Base-by-base conservation (phyloP, 2,888 invertebrate species). In the Lasioglossum oenotherae region DNA sequence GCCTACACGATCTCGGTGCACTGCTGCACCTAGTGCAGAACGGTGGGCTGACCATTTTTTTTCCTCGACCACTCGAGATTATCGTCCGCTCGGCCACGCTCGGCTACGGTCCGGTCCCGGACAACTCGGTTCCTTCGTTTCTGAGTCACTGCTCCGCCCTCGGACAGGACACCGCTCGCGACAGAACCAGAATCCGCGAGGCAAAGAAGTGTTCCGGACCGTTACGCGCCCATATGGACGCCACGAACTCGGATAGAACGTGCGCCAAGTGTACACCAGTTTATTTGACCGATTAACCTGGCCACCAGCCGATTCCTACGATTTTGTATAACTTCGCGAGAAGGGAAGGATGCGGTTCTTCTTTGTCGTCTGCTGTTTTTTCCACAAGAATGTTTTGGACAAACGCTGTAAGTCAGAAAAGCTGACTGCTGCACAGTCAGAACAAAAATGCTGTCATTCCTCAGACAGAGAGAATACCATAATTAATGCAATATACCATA, bases 111-210 rank as follows among this genome's bases (percentile, higher is more conserved):
- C 71, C 77, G 71, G 49, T 78, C 73, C 74, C 57, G 81, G 81
- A 87, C 87, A 86, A 75, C 83, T 57, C 64, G 77, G 67, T 85
- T 85, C 74, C 86, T 80, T 80, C 81, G 85, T 78, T 87, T 83
- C 85, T 88, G 90, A 90, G 81, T 90, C 90, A 87, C 77, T 80
- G 78, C 78, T 82, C 84, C 90, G 90, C 88, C 90, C 85, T 86
- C 84, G 85, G 78, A 86, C 76, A 77, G 79, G 76, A 74, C 64
- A 64, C 69, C 38, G 38, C 67, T 80, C 80, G 81, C 14, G 31
- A 79, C 76, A 23, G 69, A 85, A 80, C 75, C 44, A 72, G 82
- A 73, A 79, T 79, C 78, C 76, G 64, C 38, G 44, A 67, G 5
- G 46, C 69, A 67, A 69, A 46, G 78, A 72, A 83, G 38, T 83